Evolutionary conservation across 2,888 invertebrate species (phyloP), one percentile per base, ranked within the genome.

Genomic region (Nymphalis urticae): DNA sequence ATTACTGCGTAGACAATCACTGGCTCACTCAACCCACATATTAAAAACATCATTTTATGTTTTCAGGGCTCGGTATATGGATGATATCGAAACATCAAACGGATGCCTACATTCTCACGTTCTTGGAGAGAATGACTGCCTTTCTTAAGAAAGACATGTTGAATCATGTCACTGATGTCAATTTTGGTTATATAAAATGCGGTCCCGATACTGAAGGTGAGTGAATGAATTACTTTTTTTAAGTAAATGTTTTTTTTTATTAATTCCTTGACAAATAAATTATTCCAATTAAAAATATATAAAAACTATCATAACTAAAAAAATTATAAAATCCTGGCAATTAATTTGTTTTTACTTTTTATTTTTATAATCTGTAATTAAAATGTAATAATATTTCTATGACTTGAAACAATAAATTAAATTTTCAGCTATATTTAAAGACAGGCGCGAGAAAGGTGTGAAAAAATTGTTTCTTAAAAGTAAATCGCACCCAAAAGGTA

Each of bases 141-240:
- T 82, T 94, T 71, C 80, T 95, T 9, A 80, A 81, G 36, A 74
- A 73, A 8, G 90, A 86, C 54, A 79, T 93, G 70, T 79, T 95
- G 13, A 79, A 82, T 6, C 86, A 93, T 72, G 84, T 95, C 0
- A 91, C 93, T 0, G 94, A 94, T 72, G 89, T 95, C 16, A 94
- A 95, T 84, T 94, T 95, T 77, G 93, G 95, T 0, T 95, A 94
- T 81, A 94, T 95, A 63, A 82, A 70, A 50, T 77, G 81, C 0
- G 76, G 77, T 13, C 75, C 75, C 10, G 75, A 75, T 48, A 75
- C 83, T 16, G 71, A 74, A 72, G 83, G 85, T 84, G 72, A 53
- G 21, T 53, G 21, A 53, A 24, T 21, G 21, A 53, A 21, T 51
- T 3, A 1, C 0, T 42, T 10, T n/a, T 10, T 42, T 10, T 42